Percentiles rank a stretch among this genome's conserved stretches.
Evolutionary conservation across 2,113 vertebrate genomes (phyloP).

Genomic region (Monopterus albus): DNA sequence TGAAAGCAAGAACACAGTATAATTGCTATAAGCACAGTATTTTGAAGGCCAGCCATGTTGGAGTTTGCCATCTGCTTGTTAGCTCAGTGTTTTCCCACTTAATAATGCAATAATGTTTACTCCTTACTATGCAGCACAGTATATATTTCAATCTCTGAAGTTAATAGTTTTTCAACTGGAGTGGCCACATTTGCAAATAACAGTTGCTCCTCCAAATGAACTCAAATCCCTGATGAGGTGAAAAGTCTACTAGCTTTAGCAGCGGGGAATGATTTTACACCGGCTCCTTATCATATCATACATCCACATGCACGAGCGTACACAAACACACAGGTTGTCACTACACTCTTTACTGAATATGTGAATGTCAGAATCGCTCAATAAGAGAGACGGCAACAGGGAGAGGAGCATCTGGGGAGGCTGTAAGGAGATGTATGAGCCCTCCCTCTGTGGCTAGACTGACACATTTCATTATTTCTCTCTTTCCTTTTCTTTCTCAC

Average conservation of each 20-base stretch:
- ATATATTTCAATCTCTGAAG: constrained; percentile 71
- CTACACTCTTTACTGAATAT: constrained; percentile 46
- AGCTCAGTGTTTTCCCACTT: constrained; percentile 45
- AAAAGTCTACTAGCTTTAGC: constrained; percentile 54
- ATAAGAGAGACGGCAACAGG: constrained; percentile 23
- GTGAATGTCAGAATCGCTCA: constrained; percentile 60
- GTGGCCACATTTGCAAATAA: constrained; percentile 68
- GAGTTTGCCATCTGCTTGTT: constrained; percentile 57
- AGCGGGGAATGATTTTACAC: constrained; percentile 27
- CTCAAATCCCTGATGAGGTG: constrained; percentile 66
- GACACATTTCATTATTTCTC: constrained; percentile 46
- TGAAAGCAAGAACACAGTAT: constrained; percentile 6
- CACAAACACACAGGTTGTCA: constrained; percentile 32
- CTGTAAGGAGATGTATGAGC: constrained; percentile 31
- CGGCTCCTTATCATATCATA: constrained; percentile 50
- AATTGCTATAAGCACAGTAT: constrained; percentile 17
- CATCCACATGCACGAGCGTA: constrained; percentile 3
- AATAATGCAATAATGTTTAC: constrained; percentile 65
- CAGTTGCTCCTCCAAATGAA: constrained; percentile 71
- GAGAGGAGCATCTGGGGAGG: constrained; percentile 45
- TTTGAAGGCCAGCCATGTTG: constrained; percentile 31
- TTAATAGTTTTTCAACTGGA: constrained; percentile 70
- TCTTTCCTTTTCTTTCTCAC: not conserved
- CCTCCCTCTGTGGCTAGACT: constrained; percentile 13
- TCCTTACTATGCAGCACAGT: constrained; percentile 57